Conservation (phyloP, 2,113 vertebrate species). For the Craseonycteris thonglongyai region DNA sequence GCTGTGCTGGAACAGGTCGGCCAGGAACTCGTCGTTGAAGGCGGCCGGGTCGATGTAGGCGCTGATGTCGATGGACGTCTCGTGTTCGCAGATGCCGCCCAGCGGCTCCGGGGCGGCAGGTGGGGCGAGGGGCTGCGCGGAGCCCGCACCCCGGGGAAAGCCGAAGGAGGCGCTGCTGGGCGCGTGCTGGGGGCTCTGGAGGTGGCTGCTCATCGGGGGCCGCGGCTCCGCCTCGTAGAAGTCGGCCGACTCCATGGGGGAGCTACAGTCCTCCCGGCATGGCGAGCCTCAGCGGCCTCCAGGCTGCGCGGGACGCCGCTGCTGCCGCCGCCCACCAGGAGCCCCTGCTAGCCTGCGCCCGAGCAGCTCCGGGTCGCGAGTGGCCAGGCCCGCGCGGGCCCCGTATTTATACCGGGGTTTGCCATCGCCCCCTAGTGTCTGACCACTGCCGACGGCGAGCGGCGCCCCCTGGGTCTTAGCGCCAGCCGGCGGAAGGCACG, state of each 20-base stretch:
- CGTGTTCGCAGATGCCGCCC: conserved; percentile 94
- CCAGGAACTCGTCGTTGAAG: conserved; percentile 99
- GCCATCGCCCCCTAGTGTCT: conserved; percentile 76
- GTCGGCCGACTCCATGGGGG: conserved; percentile 95
- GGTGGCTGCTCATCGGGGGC: conserved; percentile 87
- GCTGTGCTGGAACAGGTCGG: conserved; percentile 95
- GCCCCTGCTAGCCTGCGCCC: background rate
- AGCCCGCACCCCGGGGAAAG: conserved; percentile 79
- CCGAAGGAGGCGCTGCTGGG: conserved; percentile 79
- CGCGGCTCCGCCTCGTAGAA: conserved; percentile 96
- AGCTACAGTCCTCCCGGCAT: conserved; percentile 89
- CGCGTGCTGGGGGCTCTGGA: conserved; percentile 80
- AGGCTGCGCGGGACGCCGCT: conserved; percentile 77
- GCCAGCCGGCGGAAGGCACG: background rate
- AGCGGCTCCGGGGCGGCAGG: conserved; percentile 83
- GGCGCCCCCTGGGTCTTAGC: conserved; percentile 64
- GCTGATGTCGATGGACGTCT: conserved; percentile 98
- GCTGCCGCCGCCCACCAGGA: conserved; percentile 6
- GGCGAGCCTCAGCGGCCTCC: conserved; percentile 91
- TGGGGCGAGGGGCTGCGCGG: conserved; percentile 81
- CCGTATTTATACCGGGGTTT: conserved; percentile 55
- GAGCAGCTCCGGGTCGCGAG: conserved; percentile 63
- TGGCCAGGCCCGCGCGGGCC: conserved; percentile 53
- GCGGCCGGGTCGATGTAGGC: conserved; percentile 97
- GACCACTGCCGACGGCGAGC: background rate